Conservation (phyloP, 2,113 vertebrate genomes). For the Lates calcarifer region DNA sequence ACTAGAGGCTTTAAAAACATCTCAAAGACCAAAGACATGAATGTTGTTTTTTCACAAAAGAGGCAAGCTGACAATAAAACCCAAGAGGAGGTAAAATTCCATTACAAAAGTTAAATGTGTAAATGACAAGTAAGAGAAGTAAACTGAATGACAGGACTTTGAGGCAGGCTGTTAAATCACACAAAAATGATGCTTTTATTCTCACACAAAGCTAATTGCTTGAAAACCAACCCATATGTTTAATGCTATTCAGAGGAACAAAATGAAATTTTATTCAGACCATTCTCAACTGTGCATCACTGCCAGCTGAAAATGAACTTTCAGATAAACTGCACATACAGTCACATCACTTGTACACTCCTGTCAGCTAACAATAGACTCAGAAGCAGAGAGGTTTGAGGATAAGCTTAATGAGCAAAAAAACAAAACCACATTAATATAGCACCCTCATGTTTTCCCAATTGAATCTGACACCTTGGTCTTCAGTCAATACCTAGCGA, state of each 20-base stretch:
- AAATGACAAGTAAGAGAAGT: conserved; percentile 25
- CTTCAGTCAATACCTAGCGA: conserved; percentile 71
- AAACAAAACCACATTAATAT: conserved; percentile 54
- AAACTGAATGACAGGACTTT: conserved; percentile 17
- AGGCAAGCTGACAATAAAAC: conserved; percentile 18
- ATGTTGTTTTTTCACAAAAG: background rate
- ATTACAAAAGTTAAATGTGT: conserved; percentile 18
- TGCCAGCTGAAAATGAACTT: conserved; percentile 22
- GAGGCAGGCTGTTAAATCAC: conserved; percentile 17
- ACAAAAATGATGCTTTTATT: conserved; percentile 17
- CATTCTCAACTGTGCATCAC: background rate
- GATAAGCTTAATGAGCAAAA: conserved; percentile 62
- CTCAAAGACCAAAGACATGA: background rate
- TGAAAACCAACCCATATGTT: conserved; percentile 7
- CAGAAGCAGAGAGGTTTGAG: background rate
- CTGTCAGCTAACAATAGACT: conserved; percentile 39
- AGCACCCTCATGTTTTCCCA: conserved; percentile 43
- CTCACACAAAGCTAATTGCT: conserved; percentile 32
- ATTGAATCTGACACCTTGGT: conserved; percentile 69
- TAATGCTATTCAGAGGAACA: conserved; percentile 8
- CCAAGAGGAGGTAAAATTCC: background rate
- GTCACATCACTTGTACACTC: conserved; percentile 7
- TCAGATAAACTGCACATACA: conserved; percentile 1
- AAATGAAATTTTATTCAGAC: conserved; percentile 14
- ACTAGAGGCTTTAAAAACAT: conserved; percentile 5